Percentiles rank a stretch among this genome's conserved stretches.
Conservation (phyloP, 1,140 invertebrate species). For the Drosophila auraria region DNA sequence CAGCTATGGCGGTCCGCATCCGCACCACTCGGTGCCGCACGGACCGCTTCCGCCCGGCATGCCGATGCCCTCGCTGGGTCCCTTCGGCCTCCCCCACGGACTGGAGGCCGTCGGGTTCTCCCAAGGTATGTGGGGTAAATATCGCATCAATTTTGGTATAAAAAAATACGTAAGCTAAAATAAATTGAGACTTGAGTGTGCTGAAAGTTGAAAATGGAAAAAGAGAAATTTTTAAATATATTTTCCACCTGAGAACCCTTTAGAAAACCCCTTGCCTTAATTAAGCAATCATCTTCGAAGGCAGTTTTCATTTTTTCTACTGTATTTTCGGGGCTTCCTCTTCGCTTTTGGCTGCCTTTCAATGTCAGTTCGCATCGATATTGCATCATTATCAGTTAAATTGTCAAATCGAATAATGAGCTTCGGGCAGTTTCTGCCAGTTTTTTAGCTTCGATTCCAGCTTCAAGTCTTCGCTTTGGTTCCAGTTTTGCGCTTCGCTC, state of each 20-base stretch:
- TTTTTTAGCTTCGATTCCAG: constrained; percentile 20
- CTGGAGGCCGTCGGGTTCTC: constrained; percentile 86
- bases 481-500: constrained; percentile 56
- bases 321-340: constrained; percentile 29
- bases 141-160: constrained; percentile 84
- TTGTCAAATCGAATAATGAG: constrained; percentile 85
- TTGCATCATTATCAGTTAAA: constrained; percentile 82
- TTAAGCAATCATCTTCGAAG: constrained; percentile 1
- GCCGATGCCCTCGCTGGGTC: constrained; percentile 85
- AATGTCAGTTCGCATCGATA: constrained; percentile 74
- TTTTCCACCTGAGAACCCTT: background rate
- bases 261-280: background rate
- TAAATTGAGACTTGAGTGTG: constrained; percentile 43
- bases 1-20: constrained; percentile 84
- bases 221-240: no score
- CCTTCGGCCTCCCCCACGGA: constrained; percentile 85
- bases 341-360: constrained; percentile 63
- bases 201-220: constrained; percentile 63
- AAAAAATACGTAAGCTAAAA: constrained; percentile 15
- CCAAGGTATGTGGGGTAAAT: constrained; percentile 86
- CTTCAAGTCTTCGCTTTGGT: constrained; percentile 3
- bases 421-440: constrained; percentile 34
- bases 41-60: constrained; percentile 84
- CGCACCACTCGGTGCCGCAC: constrained; percentile 83
- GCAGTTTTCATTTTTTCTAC: constrained; percentile 26